phyloP scores from a whole-genome alignment of 92 coral and sea anemone genomes.

The Virgularia gustaviana region DNA sequence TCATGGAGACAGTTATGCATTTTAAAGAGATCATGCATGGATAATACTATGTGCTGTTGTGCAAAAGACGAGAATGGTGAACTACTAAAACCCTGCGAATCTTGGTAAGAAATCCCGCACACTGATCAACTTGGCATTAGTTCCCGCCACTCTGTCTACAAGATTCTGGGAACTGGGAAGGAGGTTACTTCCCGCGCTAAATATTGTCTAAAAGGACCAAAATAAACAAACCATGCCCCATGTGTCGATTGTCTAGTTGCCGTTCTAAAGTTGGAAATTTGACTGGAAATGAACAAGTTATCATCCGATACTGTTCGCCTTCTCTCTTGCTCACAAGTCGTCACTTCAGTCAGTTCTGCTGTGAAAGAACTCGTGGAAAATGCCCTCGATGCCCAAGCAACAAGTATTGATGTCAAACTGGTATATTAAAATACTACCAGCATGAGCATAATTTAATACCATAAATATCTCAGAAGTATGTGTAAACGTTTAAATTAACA shows the following conservation, averaged over 20 bases:
- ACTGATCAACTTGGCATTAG: too few relatives aligned
- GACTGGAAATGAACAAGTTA: constrained; percentile 47
- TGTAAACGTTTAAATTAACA: too few relatives aligned
- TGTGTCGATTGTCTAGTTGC: too few relatives aligned
- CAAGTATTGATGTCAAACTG: constrained; percentile 74
- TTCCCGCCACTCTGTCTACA: too few relatives aligned
- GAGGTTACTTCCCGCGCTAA: neutral
- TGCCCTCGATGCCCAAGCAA: constrained; percentile 92
- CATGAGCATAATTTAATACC: neutral
- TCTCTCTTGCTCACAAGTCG: constrained; percentile 88
- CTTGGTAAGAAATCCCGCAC: too few relatives aligned
- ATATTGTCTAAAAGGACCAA: neutral
- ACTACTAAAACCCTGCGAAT: neutral
- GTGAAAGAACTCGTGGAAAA: constrained; percentile 91
- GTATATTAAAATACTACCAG: constrained; percentile 56
- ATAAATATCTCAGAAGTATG: too few relatives aligned
- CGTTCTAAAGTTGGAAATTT: neutral
- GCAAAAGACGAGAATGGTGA: too few relatives aligned
- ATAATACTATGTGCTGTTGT: too few relatives aligned
- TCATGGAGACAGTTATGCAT: too few relatives aligned
- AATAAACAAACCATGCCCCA: too few relatives aligned
- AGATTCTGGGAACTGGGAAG: too few relatives aligned
- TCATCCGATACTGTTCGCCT: constrained; percentile 77
- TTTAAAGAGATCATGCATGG: too few relatives aligned
- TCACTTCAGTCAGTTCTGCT: constrained; percentile 73